Evolutionary conservation across 1,140 invertebrate genomes (phyloP).

Genomic region (Trichonephila inaurata): DNA sequence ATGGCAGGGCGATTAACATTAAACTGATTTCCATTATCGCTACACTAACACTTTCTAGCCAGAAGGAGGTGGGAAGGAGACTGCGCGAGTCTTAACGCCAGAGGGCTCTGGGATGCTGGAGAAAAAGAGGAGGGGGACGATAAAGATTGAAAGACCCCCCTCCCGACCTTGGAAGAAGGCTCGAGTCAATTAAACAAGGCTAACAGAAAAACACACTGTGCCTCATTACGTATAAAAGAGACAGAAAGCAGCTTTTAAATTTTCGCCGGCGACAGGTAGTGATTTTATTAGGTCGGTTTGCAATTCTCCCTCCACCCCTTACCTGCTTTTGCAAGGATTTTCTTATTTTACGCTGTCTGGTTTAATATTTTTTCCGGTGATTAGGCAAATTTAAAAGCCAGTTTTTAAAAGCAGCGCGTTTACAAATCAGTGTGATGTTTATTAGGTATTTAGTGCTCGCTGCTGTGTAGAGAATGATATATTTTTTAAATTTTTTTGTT

Average conservation of each 20-base stretch:
- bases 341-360: slow-evolving; percentile 67
- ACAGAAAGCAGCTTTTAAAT: slow-evolving; percentile 67
- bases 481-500: not conserved
- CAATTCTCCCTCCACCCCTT: slow-evolving; percentile 27
- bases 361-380: slow-evolving; percentile 76
- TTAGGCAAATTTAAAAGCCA: slow-evolving; percentile 71
- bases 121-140: slow-evolving; percentile 7
- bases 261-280: slow-evolving; percentile 48
- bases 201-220: slow-evolving; percentile 73
- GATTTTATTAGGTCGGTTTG: slow-evolving; percentile 73
- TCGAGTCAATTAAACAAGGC: slow-evolving; percentile 73
- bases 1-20: slow-evolving; percentile 39
- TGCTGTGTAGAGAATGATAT: not conserved
- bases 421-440: slow-evolving; percentile 64
- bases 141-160: slow-evolving; percentile 50
- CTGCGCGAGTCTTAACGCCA: slow-evolving; percentile 44
- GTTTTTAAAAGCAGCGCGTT: slow-evolving; percentile 47
- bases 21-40: slow-evolving; percentile 66
- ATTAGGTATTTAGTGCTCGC: slow-evolving; percentile 68
- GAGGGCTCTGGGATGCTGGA: slow-evolving; percentile 53
- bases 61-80: not conserved
- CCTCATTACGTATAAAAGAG: slow-evolving; percentile 64
- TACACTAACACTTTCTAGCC: slow-evolving; percentile 57
- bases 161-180: slow-evolving; percentile 67
- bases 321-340: slow-evolving; percentile 3